Base-by-base conservation (phyloP, 2,113 vertebrate species). In the Sceloporus undulatus region DNA sequence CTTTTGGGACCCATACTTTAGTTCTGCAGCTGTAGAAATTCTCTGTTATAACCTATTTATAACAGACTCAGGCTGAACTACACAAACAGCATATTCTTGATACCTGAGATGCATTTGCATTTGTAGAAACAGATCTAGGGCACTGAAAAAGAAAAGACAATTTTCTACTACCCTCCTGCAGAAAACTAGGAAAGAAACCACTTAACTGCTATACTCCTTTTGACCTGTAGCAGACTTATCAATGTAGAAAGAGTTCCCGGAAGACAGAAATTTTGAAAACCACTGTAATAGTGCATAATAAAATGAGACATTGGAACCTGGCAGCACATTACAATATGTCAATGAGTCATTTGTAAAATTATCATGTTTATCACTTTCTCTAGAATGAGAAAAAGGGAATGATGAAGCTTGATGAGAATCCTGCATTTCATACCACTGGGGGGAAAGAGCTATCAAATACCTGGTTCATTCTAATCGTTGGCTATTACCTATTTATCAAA, bases 81-180 rank as follows among this genome's bases (percentile, higher is more conserved):
- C 16, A 87, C 0, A 66, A 3, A 75, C 68, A 71, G 59, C 73
- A 0, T 62, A 9, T 78, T 78, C 0, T 1, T 90, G 18, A 68
- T 73, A 71, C 0, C 27, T 89, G 71, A 71, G 1, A 2, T 42
- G 40, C 2, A 83, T 88, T 56, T 87, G 0, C 52, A 90, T 65
- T 94, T 23, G 19, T 11, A 59, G 5, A 42, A 90, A 9, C 4
- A 79, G 82, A 87, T 85, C 27, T 29, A 86, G 68, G 80, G 62
- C 5, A 27, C 66, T 40, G 10, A 34, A 66, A 42, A 40, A 40
- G 21, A 14, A 66, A 82, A 66, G 4, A 65, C 14, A 65, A 29
- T 76, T 42, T 29, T 62, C 19, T 80, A 8, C 79, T 38, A 23
- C n/a, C 66, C 19, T 66, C 25, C 34, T 66, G 10, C 13, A 66